Evolutionary conservation across 1,140 invertebrate species (phyloP).

Genomic region (Battus philenor): DNA sequence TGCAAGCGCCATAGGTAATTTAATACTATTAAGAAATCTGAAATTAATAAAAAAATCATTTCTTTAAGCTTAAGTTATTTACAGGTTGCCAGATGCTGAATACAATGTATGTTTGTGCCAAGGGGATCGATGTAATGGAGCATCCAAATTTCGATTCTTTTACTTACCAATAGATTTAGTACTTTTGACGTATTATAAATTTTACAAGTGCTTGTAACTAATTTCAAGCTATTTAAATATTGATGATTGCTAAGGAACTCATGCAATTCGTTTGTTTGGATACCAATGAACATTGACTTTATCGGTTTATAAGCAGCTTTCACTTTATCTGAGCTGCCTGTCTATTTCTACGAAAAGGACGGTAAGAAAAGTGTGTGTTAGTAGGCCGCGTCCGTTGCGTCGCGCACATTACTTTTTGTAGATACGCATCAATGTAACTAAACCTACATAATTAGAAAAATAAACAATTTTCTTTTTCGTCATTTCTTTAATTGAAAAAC

Average conservation of each 20-base stretch:
- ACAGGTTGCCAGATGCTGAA: constrained; percentile 51
- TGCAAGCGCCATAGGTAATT: constrained; percentile 52
- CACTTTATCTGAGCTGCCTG: constrained; percentile 67
- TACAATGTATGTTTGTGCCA: constrained; percentile 60
- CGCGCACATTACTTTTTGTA: constrained; percentile 58
- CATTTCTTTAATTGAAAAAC: background rate
- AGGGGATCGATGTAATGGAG: constrained; percentile 55
- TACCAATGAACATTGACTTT: constrained; percentile 63
- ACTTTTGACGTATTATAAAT: too few relatives aligned
- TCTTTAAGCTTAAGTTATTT: constrained; percentile 23
- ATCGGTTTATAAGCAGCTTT: constrained; percentile 68
- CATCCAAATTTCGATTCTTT: too few relatives aligned
- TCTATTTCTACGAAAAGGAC: constrained; percentile 72
- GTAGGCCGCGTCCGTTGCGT: constrained; percentile 66
- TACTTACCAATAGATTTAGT: too few relatives aligned
- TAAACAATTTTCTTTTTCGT: constrained; percentile 33
- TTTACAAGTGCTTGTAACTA: constrained; percentile 8
- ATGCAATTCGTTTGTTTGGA: constrained; percentile 38
- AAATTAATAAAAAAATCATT: too few relatives aligned
- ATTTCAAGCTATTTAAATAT: too few relatives aligned
- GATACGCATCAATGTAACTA: constrained; percentile 48
- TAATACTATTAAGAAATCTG: too few relatives aligned
- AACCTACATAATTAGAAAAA: constrained; percentile 68
- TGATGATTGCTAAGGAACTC: constrained; percentile 33
- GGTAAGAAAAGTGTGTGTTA: constrained; percentile 70